Evolutionary conservation across 2,113 vertebrate genomes (phyloP), one percentile per base, ranked within the genome.

Genomic region (Xenus cinereus): DNA sequence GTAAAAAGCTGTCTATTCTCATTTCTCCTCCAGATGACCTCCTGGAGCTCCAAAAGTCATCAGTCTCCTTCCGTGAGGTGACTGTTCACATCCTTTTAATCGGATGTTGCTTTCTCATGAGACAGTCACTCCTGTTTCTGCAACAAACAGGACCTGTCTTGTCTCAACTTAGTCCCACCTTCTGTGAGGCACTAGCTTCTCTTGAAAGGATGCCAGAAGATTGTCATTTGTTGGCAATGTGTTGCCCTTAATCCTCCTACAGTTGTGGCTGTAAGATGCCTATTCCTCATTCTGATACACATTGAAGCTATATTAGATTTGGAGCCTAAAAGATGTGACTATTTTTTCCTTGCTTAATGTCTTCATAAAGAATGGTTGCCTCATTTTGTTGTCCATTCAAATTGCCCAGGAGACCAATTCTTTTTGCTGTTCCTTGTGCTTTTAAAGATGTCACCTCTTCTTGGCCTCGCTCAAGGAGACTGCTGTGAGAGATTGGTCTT

Each of bases 81-180:
- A 92, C 90, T 90, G 77, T 71, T 90, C 80, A 60, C 73, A 78
- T 93, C 89, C 73, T 89, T 87, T 81, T 56, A 41, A 57, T 24
- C 2, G 32, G 80, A 84, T 91, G 73, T 82, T 79, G 77, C 94
- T 94, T 93, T 77, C 68, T 94, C 56, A 81, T 53, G 76, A 95
- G 88, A 59, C 67, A 93, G 78, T 83, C 57, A 50, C 64, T 96
- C 66, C 79, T 88, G 76, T 93, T 95, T 59, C 88, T 90, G 95
- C 84, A 90, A 72, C 53, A 84, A 86, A 78, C 92, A 89, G 78
- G 96, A 92, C 80, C 62, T 84, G 80, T 71, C 91, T 93, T 95
- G 92, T 82, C 86, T 87, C 14, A 0, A 57, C 80, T 91, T 18
- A 14, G 39, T 89, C 86, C 84, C 45, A 56, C 86, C 76, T 94